Evolutionary conservation across 1,140 invertebrate genomes (phyloP), one percentile per base, ranked within the genome.

Genomic region (Cyclargus thomasi): DNA sequence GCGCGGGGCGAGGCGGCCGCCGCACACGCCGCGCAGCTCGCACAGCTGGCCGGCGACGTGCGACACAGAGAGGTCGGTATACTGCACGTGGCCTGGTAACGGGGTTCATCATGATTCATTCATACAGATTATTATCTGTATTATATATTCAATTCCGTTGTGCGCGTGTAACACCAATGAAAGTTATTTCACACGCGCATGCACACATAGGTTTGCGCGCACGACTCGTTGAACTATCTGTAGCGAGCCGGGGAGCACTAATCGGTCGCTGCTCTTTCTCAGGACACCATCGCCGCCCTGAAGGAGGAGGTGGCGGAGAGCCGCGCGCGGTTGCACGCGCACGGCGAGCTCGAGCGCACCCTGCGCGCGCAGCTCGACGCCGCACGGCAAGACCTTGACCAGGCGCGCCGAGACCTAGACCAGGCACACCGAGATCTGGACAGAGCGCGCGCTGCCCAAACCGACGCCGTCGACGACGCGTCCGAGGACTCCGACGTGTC

Each of bases 301-400:
- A 90, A 90, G 74, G 82, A 86, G 70, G 90, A 91, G 74, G 86
- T 91, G 0, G 83, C 82, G 7, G 88, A 90, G 65, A 90, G 88
- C 71, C 75, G 86, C 63, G 76, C 81, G 62, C 78, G 85, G 11
- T 64, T 90, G 63, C 83, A 88, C 71, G 81, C 86, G 39, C 83
- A 87, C 72, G 79, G 83, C 68, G 86, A 90, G 76, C 82, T 84
- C 59, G 86, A 88, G 77, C 81, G 88, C 36, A 86, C 85, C 8
- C 66, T 88, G 59, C 85, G 85, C 65, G 86, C 87, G 55, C 86
- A 88, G 67, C 77, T 88, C 0, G 86, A 86, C 66, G 87, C 87
- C 29, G 82, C 83, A 70, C 84, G 85, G 71, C 77, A 78, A 2
- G 81, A 89, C 67, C 53, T 79, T 2, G 80, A 83, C 59, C 73